These are phyloP conservation scores for Neodiprion fabricii DNA, from an alignment of 1,140 invertebrate species.

Conservation along the genomic window DNA sequence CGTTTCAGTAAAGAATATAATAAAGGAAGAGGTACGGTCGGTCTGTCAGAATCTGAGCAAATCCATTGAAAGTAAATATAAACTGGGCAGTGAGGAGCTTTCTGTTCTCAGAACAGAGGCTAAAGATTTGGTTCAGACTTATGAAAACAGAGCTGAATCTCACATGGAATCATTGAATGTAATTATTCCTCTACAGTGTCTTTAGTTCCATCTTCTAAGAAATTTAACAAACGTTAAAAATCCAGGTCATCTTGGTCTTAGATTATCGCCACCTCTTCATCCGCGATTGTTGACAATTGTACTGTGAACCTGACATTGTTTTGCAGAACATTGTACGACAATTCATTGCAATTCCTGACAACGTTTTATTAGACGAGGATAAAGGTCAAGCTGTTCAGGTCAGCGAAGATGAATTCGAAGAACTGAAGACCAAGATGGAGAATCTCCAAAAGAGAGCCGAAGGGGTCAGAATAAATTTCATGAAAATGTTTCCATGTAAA, in stretches of 20 bases:
- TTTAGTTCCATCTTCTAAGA: conserved; percentile 16
- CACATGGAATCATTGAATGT: conserved; percentile 45
- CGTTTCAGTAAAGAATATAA: conserved; percentile 41
- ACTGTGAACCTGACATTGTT: not conserved
- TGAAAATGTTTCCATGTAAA: not conserved
- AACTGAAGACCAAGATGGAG: conserved; percentile 34
- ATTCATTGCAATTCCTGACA: conserved; percentile 41
- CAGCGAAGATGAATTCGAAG: conserved; percentile 36
- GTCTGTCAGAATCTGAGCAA: conserved; percentile 35
- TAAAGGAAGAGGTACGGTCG: conserved; percentile 37
- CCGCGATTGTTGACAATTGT: not conserved
- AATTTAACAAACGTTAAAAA: not conserved
- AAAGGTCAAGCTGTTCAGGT: conserved; percentile 44
- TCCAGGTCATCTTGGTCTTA: not conserved
- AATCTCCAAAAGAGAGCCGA: conserved; percentile 41
- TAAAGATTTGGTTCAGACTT: conserved; percentile 37
- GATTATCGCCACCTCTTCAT: not conserved
- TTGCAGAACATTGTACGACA: conserved; percentile 22
- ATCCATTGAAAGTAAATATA: conserved; percentile 36
- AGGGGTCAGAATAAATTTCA: conserved; percentile 34
- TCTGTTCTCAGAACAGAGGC: conserved; percentile 30
- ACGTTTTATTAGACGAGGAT: conserved; percentile 48
- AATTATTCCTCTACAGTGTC: conserved; percentile 24
- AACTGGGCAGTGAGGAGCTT: conserved; percentile 27
- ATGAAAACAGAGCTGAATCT: conserved; percentile 26